Conservation (phyloP, 2,888 invertebrate species). For the Melipona beecheii region DNA sequence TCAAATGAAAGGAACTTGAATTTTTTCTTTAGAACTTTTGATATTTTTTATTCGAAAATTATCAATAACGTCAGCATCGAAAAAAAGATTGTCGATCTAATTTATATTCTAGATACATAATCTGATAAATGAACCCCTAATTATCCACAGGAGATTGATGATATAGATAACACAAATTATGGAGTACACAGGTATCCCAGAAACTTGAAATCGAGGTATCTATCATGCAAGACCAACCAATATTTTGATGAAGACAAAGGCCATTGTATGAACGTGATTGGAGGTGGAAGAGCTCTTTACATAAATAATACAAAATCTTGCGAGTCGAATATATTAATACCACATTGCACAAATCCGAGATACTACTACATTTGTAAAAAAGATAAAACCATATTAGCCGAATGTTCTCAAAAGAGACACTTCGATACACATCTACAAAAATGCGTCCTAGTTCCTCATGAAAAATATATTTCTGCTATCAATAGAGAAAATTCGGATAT, state of each 20-base stretch:
- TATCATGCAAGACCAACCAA: slow-evolving; percentile 67
- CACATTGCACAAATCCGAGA: slow-evolving; percentile 82
- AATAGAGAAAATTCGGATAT: slow-evolving; percentile 64
- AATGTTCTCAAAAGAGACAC: slow-evolving; percentile 75
- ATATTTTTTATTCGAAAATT: neutral
- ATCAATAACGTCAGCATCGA: no score
- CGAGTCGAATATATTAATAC: slow-evolving; percentile 75
- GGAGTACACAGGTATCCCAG: slow-evolving; percentile 23
- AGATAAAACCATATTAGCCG: slow-evolving; percentile 82
- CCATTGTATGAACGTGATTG: slow-evolving; percentile 80
- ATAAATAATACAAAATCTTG: slow-evolving; percentile 54
- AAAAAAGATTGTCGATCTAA: neutral
- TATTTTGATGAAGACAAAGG: slow-evolving; percentile 79
- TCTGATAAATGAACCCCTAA: slow-evolving; percentile 1
- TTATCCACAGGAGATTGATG: slow-evolving; percentile 31
- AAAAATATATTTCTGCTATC: neutral
- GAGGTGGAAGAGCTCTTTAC: slow-evolving; percentile 79
- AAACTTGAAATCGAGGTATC: neutral
- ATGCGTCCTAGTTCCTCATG: slow-evolving; percentile 55
- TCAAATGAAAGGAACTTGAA: neutral
- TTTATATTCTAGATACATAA: neutral
- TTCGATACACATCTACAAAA: slow-evolving; percentile 68
- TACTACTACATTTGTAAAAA: slow-evolving; percentile 84
- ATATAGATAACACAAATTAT: neutral
- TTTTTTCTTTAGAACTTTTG: neutral